Evolutionary conservation across 2,888 invertebrate species (phyloP).

Genomic region (Parasteatoda lunata): DNA sequence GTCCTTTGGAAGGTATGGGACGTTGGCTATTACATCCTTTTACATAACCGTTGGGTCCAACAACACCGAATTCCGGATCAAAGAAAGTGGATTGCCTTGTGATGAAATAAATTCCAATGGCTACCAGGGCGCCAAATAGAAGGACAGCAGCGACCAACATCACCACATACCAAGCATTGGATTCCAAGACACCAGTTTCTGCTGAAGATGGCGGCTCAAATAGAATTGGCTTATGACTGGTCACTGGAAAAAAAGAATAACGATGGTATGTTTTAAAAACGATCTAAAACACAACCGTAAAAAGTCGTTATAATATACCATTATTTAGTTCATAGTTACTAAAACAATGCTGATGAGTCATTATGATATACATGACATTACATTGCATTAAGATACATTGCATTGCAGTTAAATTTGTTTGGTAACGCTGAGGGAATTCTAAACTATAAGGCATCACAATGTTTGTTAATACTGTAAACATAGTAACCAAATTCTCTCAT

Average conservation of each 20-base stretch:
- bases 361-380: background rate
- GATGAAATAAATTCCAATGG: slow-evolving; percentile 21
- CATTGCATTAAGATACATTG: background rate
- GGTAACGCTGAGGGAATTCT: background rate
- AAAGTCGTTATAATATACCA: background rate
- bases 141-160: slow-evolving; percentile 32
- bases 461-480: too few species aligned
- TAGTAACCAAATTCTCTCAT: too few species aligned
- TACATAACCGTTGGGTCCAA: slow-evolving; percentile 47
- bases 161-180: slow-evolving; percentile 22
- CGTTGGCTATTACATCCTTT: slow-evolving; percentile 40
- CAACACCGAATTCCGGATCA: slow-evolving; percentile 44
- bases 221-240: background rate
- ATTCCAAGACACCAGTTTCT: background rate
- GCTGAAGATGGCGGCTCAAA: slow-evolving; percentile 1
- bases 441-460: too few species aligned
- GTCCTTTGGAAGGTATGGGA: slow-evolving; percentile 13
- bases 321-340: background rate
- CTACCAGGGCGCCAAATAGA: slow-evolving; percentile 15
- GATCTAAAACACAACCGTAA: background rate
- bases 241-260: background rate
- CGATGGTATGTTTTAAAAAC: background rate
- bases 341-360: background rate
- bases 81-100: slow-evolving; percentile 25
- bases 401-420: background rate